phyloP scores from a whole-genome alignment of 2,113 vertebrate species.

The Nerophis lumbriciformis region DNA sequence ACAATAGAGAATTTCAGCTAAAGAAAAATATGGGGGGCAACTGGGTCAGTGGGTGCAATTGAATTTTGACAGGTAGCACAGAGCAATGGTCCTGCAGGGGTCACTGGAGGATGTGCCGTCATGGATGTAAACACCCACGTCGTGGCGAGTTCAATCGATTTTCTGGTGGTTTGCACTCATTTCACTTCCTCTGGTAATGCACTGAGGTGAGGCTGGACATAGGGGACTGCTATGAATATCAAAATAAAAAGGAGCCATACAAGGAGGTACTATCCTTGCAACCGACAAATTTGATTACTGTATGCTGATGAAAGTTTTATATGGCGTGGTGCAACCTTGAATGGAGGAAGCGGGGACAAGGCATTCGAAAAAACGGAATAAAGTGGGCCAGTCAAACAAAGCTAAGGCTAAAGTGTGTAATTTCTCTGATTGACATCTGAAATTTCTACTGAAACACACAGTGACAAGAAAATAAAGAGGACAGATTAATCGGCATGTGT shows the following conservation, averaged over 20 bases:
- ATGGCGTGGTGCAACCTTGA: conserved; percentile 35
- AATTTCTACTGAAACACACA: conserved; percentile 44
- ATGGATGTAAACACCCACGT: conserved; percentile 52
- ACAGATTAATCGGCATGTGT: conserved; percentile 32
- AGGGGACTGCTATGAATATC: conserved; percentile 54
- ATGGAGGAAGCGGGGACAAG: conserved; percentile 24
- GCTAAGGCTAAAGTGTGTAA: conserved; percentile 35
- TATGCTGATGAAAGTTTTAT: neutral
- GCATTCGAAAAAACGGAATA: conserved; percentile 19
- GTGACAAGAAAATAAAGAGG: conserved; percentile 37
- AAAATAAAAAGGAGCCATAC: conserved; percentile 31
- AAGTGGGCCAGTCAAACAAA: conserved; percentile 25
- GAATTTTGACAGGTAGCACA: conserved; percentile 63
- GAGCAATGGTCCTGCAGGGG: conserved; percentile 55
- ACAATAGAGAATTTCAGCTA: conserved; percentile 58
- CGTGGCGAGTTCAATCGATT: conserved; percentile 55
- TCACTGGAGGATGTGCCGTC: conserved; percentile 55
- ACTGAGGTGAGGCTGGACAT: conserved; percentile 37
- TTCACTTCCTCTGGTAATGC: conserved; percentile 49
- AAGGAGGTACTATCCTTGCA: conserved; percentile 8
- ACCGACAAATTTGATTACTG: conserved; percentile 19
- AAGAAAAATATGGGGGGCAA: conserved; percentile 37
- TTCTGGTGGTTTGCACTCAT: conserved; percentile 56
- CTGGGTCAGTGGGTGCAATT: conserved; percentile 56
- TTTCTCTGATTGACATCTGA: conserved; percentile 44